Evolutionary conservation across 2,888 invertebrate species (phyloP), one percentile per base, ranked within the genome.

Genomic region (Megamerina dolium): DNA sequence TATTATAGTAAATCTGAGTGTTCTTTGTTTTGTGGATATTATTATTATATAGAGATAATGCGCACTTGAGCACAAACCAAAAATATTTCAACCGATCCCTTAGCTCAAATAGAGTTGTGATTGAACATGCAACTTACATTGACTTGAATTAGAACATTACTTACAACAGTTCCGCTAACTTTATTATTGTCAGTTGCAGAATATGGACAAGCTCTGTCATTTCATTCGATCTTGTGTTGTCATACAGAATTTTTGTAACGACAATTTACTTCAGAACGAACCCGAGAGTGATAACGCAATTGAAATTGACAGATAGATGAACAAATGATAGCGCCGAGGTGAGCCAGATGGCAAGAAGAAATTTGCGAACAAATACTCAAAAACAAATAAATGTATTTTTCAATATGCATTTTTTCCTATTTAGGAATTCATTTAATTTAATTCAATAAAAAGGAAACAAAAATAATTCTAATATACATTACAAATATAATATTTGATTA

Each of bases 311-410:
- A n/a, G 14, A 30, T 12, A 14, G 30, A 30, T 4, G 30, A 30
- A 14, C 17, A 32, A 32, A 32, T 32, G 32, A 14, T 14, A 8
- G 32, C 16, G 16, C 6, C 32, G n/a, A 32, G 14, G 18, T 32
- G 17, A 8, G 18, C 32, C 32, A 32, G 18, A 8, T 18, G 13
- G 32, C 16, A 18, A 32, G 32, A 32, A 9, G 32, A 12, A 32
- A 16, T 32, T 32, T 32, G 32, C 32, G 32, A 32, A 32, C 13
- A 32, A 32, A 32, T 32, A 14, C n/a, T 32, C 18, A 32, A n/a
- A 32, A 32, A 32, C 4, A 32, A 32, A 32, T 32, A 4, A 32
- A 32, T 32, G 18, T 6, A 14, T 32, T 32, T 32, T 32, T 32
- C n/a, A 12, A n/a, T n/a, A n/a, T n/a, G n/a, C n/a, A n/a, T n/a